Percentiles rank a stretch among this genome's conserved stretches.
These are phyloP conservation scores for Achlya flavicornis DNA, from an alignment of 2,888 invertebrate genomes.

Conservation along the genomic window DNA sequence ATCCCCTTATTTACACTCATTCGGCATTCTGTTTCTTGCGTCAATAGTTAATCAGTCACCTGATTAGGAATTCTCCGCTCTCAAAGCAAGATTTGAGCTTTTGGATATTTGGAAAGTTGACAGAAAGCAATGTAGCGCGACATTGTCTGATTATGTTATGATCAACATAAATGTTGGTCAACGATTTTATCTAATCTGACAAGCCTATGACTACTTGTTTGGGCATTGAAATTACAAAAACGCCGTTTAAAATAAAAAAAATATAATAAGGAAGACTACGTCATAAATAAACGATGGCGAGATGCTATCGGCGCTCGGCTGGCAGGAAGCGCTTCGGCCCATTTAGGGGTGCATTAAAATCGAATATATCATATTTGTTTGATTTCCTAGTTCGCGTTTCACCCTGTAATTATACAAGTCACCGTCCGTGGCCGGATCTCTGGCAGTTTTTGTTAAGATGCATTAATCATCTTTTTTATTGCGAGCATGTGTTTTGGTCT, in stretches of 20 bases:
- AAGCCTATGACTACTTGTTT: slow-evolving; percentile 70
- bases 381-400: slow-evolving; percentile 83
- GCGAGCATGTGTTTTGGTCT: slow-evolving; percentile 79
- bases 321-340: slow-evolving; percentile 82
- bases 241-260: slow-evolving; percentile 64
- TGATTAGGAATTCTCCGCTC: background rate
- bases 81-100: slow-evolving; percentile 25
- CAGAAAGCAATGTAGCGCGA: slow-evolving; percentile 43
- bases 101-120: slow-evolving; percentile 34
- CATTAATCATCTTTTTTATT: slow-evolving; percentile 82
- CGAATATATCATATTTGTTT: slow-evolving; percentile 85
- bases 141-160: slow-evolving; percentile 43
- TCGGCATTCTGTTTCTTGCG: no score
- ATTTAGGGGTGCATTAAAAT: slow-evolving; percentile 85
- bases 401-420: slow-evolving; percentile 83
- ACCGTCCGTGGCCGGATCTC: slow-evolving; percentile 78
- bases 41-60: no score
- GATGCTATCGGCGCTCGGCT: slow-evolving; percentile 72
- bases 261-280: slow-evolving; percentile 61
- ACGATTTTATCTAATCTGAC: slow-evolving; percentile 66
- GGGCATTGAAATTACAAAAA: slow-evolving; percentile 68
- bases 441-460: slow-evolving; percentile 75
- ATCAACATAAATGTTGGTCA: slow-evolving; percentile 57
- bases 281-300: slow-evolving; percentile 75
- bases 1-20: no score